Evolutionary conservation across 2,888 invertebrate genomes (phyloP), one percentile per base, ranked within the genome.

Genomic region (Eupithecia centaureata): DNA sequence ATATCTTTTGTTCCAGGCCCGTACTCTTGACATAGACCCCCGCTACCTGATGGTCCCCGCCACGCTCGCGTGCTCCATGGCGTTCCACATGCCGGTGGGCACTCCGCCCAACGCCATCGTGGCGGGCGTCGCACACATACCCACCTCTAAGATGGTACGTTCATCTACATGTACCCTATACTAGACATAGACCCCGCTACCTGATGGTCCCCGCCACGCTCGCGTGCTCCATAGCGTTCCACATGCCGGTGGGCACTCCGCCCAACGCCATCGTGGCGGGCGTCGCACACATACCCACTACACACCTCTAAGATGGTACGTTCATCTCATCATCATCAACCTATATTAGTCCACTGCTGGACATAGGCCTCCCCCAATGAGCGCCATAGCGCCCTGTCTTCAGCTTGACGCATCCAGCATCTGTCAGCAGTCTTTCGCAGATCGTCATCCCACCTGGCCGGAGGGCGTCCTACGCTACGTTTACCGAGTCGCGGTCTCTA

Each of bases 31-130:
- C 77, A 94, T 97, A 65, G 97, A 98, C 90, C 98, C 98, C 0
- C 91, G 99, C 67, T 97, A 97, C 88, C 93, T 98, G 85, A 98
- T 98, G 96, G 93, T 98, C 77, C 98, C 98, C 0, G 97, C 97
- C 0, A 95, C 98, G 0, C 91, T 98, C 28, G 96, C 97, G 3
- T 97, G 98, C 85, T 98, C 98, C 63, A 98, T 98, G 94, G 98
- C 97, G 10, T 97, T 98, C 94, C 98, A 98, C 94, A 94, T 99
- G 87, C 98, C 98, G 0, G 98, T 98, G 15, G 98, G 98, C 59
- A 98, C 98, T 0, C 98, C 98, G 2, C 98, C 98, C 18, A 99
- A 99, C 89, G 98, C 99, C 4, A 97, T 99, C 69, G 98, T 97
- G 0, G 97, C 97, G 25, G 97, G 96, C 0, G 96, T 97, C 13